Conservation (phyloP, 2,797 vertebrate species). For the Pterois miles region DNA sequence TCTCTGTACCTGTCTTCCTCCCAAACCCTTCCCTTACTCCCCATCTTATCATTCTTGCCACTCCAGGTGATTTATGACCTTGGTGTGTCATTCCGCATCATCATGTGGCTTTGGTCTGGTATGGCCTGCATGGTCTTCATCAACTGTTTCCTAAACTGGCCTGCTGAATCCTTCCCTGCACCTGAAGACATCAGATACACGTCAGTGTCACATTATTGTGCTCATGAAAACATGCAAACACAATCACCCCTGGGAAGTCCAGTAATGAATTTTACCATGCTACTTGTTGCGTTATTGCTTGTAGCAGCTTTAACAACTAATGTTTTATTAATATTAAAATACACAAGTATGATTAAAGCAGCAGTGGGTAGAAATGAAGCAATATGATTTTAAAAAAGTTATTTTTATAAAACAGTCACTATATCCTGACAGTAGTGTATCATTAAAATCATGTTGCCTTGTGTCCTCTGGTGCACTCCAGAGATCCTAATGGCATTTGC, state of each 20-base stretch:
- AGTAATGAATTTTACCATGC: background rate
- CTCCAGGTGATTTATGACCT: conserved; percentile 84
- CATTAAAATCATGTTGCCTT: too few species aligned
- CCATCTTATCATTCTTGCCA: background rate
- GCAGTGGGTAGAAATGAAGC: too few species aligned
- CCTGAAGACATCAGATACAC: conserved; percentile 87
- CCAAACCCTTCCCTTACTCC: background rate
- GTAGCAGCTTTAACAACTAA: too few species aligned
- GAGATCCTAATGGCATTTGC: too few species aligned
- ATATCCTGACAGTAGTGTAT: too few species aligned
- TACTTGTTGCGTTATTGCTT: background rate
- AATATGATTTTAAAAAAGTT: too few species aligned
- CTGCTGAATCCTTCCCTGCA: conserved; percentile 85
- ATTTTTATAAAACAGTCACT: too few species aligned
- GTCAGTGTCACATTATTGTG: conserved; percentile 73
- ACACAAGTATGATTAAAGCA: too few species aligned
- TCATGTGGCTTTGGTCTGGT: conserved; percentile 89
- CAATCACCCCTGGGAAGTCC: background rate
- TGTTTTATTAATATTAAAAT: too few species aligned
- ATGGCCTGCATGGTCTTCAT: conserved; percentile 87
- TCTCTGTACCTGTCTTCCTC: background rate
- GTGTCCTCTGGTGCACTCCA: too few species aligned
- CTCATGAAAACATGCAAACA: background rate
- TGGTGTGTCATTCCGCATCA: conserved; percentile 80
- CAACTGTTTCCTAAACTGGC: conserved; percentile 92